Conservation (phyloP, 2,888 invertebrate genomes). For the Atrina japonica region DNA sequence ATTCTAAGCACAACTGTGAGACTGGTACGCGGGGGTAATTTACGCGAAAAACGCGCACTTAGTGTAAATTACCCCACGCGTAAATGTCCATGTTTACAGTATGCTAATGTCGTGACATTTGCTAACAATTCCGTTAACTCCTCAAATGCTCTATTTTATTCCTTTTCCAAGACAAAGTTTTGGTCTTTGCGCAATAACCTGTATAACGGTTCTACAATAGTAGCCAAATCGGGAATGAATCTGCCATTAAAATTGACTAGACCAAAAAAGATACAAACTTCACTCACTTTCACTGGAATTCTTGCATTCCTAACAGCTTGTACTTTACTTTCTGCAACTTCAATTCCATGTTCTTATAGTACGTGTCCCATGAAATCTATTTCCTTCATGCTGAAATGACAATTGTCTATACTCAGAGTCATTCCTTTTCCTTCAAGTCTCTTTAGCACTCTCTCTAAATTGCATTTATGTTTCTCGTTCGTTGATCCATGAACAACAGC, state of each 20-base stretch:
- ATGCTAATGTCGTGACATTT: constrained; percentile 3
- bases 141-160: constrained; percentile 16
- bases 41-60: no score
- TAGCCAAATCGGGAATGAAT: constrained; percentile 36
- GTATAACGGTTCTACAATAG: constrained; percentile 21
- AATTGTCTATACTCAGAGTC: constrained; percentile 47
- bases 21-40: no score
- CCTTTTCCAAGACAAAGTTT: constrained; percentile 12
- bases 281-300: constrained; percentile 44
- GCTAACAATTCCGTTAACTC: constrained; percentile 13
- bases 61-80: background rate
- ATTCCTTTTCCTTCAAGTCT: constrained; percentile 34
- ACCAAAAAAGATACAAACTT: constrained; percentile 49
- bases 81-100: no score
- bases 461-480: constrained; percentile 46
- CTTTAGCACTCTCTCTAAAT: constrained; percentile 25
- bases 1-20: no score
- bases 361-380: constrained; percentile 44
- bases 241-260: constrained; percentile 38
- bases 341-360: constrained; percentile 45
- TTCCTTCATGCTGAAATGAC: constrained; percentile 41
- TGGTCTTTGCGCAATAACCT: no score
- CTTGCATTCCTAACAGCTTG: constrained; percentile 41
- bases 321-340: constrained; percentile 33
- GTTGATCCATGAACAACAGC: constrained; percentile 46